Percentiles rank a stretch among this genome's conserved stretches.
Evolutionary conservation across 2,888 invertebrate species (phyloP).

Genomic region (Tipula lateralis): DNA sequence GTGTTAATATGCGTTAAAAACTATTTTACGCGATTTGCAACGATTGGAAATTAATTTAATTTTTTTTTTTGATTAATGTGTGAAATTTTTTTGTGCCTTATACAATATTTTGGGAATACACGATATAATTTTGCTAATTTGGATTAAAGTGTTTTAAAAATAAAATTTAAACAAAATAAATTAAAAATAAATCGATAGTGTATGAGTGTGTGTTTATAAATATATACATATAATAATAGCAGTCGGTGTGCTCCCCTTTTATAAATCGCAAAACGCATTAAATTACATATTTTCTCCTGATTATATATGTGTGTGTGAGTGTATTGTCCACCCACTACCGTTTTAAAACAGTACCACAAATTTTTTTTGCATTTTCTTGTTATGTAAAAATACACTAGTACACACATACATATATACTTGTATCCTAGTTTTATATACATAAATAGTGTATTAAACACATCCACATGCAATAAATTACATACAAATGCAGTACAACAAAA

Average conservation of each 20-base stretch:
- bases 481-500: background rate
- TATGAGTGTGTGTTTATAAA: background rate
- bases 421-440: background rate
- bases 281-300: background rate
- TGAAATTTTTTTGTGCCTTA: background rate
- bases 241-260: constrained; percentile 7
- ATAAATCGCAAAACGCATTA: background rate
- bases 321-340: background rate
- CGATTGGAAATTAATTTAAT: background rate
- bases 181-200: background rate
- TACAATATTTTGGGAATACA: constrained; percentile 24
- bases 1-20: background rate
- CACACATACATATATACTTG: background rate
- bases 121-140: background rate
- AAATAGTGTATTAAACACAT: background rate
- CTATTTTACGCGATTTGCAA: background rate
- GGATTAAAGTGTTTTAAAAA: background rate
- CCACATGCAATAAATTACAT: background rate
- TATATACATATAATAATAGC: background rate
- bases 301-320: background rate
- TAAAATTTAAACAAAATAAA: no score
- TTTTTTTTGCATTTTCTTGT: background rate
- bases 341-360: background rate
- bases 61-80: background rate
- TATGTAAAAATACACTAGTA: background rate